Evolutionary conservation across 2,888 invertebrate species (phyloP).

Genomic region (Heliconius hortense): DNA sequence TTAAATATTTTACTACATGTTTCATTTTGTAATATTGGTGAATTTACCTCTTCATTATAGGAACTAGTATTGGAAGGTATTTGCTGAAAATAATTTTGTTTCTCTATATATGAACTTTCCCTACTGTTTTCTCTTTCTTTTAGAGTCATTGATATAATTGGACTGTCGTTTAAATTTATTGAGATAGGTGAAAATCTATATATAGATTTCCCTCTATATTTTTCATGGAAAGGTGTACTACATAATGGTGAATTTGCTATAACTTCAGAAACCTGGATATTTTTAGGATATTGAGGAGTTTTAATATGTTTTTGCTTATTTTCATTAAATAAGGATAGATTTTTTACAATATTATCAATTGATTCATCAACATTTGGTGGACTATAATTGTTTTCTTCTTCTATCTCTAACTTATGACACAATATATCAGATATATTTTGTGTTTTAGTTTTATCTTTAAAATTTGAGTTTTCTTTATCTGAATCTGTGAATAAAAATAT

Average conservation of each 20-base stretch:
- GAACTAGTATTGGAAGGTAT: background rate
- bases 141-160: slow-evolving; percentile 39
- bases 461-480: slow-evolving; percentile 64
- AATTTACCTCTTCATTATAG: slow-evolving; percentile 2
- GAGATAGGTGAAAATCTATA: slow-evolving; percentile 70
- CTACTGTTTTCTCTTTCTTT: slow-evolving; percentile 44
- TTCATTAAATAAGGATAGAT: slow-evolving; percentile 56
- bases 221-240: slow-evolving; percentile 70
- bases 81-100: background rate
- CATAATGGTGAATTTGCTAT: slow-evolving; percentile 61
- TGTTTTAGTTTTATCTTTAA: slow-evolving; percentile 41
- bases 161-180: slow-evolving; percentile 49
- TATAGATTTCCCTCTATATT: slow-evolving; percentile 69
- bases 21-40: slow-evolving; percentile 27
- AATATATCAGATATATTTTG: slow-evolving; percentile 60
- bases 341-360: slow-evolving; percentile 62
- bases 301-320: slow-evolving; percentile 42
- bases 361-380: slow-evolving; percentile 59
- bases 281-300: slow-evolving; percentile 5
- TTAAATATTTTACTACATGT: background rate
- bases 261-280: slow-evolving; percentile 41
- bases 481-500: slow-evolving; percentile 56
- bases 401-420: slow-evolving; percentile 61
- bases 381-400: slow-evolving; percentile 51
- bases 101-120: slow-evolving; percentile 34